A percentile compares a stretch with the other conserved stretches of the same genome.
Evolutionary conservation across 92 coral and sea anemone species (phyloP).

Genomic region (Phymanthus crucifer): DNA sequence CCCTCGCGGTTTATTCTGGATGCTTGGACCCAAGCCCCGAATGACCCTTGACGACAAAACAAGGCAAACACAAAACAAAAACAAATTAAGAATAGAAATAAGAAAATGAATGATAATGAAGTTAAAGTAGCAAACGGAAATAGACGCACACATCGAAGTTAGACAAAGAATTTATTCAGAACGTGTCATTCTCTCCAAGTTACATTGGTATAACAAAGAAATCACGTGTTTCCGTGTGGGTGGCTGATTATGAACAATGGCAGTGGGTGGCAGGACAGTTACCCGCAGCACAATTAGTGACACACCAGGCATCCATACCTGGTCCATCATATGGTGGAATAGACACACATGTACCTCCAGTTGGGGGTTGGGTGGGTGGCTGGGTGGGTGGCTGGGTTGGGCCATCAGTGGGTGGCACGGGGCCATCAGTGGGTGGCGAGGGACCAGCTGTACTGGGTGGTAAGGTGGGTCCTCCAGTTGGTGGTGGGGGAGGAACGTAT

Average conservation of each 20-base stretch:
- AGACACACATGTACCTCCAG: constrained; percentile 50
- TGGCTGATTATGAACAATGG: constrained; percentile 42
- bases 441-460: constrained; percentile 21
- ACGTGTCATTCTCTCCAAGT: not conserved
- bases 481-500: constrained; percentile 39
- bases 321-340: constrained; percentile 55
- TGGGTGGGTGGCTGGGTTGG: constrained; percentile 40
- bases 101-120: no score
- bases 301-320: constrained; percentile 68
- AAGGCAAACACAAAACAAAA: no score
- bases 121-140: not conserved
- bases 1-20: not conserved
- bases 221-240: not conserved
- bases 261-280: constrained; percentile 75
- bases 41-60: no score
- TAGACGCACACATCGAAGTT: not conserved
- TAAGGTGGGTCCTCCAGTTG: constrained; percentile 24
- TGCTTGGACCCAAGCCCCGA: not conserved
- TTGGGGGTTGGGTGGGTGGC: constrained; percentile 27
- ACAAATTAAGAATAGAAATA: not conserved
- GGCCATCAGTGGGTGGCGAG: constrained; percentile 35
- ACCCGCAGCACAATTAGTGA: constrained; percentile 59
- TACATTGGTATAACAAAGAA: not conserved
- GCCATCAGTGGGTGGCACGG: constrained; percentile 25
- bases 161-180: not conserved